Percentiles rank a stretch among this genome's conserved stretches.
phyloP scores from a whole-genome alignment of 2,797 vertebrate genomes.

The Sphenodon punctatus region DNA sequence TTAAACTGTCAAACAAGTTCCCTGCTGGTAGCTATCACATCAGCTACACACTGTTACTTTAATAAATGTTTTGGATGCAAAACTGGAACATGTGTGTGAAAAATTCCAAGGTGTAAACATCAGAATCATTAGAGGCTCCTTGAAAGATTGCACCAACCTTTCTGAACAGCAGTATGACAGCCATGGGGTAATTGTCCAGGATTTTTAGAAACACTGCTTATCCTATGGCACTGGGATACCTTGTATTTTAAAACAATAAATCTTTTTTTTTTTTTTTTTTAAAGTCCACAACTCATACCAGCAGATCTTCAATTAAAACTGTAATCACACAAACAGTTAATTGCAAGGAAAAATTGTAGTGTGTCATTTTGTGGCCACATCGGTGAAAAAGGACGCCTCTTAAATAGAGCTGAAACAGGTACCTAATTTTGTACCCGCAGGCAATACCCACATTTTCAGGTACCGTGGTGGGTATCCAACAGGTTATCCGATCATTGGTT shows the following conservation, averaged over 20 bases:
- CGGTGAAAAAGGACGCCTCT: neutral
- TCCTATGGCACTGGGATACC: rapidly evolving
- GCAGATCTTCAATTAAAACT: neutral
- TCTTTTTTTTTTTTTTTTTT: too few species aligned
- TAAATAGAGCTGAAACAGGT: too few species aligned
- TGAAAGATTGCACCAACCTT: neutral
- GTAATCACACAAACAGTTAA: neutral
- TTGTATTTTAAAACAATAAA: too few species aligned
- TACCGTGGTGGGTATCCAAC: too few species aligned
- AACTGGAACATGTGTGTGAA: slow-evolving; percentile 58
- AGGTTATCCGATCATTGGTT: too few species aligned
- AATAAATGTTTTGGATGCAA: slow-evolving; percentile 54
- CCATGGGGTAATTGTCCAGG: neutral
- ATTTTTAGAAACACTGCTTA: neutral
- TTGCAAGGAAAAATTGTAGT: neutral
- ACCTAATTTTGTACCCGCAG: too few species aligned
- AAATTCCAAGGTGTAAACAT: slow-evolving; percentile 42
- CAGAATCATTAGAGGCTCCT: neutral
- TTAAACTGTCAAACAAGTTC: slow-evolving; percentile 68
- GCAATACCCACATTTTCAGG: too few species aligned
- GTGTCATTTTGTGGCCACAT: neutral
- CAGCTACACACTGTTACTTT: slow-evolving; percentile 54
- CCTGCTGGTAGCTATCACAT: slow-evolving; percentile 63
- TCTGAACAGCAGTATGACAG: neutral
- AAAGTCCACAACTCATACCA: rapidly evolving